Evolutionary conservation across 2,797 vertebrate species (phyloP).

Genomic region (Astyanax mexicanus): DNA sequence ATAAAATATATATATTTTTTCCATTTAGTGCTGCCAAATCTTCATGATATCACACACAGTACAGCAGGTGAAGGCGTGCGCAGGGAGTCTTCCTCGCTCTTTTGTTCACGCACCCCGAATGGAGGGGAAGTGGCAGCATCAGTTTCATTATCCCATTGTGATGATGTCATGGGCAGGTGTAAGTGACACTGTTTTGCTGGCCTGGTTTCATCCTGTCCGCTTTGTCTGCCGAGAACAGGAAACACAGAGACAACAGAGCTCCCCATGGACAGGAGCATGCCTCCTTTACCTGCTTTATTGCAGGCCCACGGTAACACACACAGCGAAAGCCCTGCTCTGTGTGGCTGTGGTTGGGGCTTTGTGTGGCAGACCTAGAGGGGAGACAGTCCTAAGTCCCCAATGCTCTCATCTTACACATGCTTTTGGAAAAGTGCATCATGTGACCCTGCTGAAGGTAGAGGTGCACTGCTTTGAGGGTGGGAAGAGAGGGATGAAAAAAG

Average conservation of each 20-base stretch:
- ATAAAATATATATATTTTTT: conserved; percentile 8
- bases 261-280: conserved; percentile 2
- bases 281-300: conserved; percentile 6
- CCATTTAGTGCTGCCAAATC: not conserved
- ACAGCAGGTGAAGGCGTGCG: not conserved
- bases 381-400: not conserved
- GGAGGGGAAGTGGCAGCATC: conserved; percentile 46
- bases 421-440: conserved; percentile 18
- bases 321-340: not conserved
- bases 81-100: not conserved
- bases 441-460: not conserved
- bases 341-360: conserved; percentile 16
- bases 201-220: conserved; percentile 17
- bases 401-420: conserved; percentile 18
- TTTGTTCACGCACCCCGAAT: not conserved
- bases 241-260: conserved; percentile 7
- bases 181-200: conserved; percentile 23
- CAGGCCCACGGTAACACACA: not conserved
- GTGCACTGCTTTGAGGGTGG: not conserved
- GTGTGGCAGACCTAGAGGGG: conserved; percentile 5
- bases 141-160: conserved; percentile 31
- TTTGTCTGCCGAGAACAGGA: conserved; percentile 23
- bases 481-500: not conserved
- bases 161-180: conserved; percentile 23
- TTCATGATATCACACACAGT: not conserved